Base-by-base conservation (phyloP, 2,797 vertebrate species). In the Melanotaenia nigrans region DNA sequence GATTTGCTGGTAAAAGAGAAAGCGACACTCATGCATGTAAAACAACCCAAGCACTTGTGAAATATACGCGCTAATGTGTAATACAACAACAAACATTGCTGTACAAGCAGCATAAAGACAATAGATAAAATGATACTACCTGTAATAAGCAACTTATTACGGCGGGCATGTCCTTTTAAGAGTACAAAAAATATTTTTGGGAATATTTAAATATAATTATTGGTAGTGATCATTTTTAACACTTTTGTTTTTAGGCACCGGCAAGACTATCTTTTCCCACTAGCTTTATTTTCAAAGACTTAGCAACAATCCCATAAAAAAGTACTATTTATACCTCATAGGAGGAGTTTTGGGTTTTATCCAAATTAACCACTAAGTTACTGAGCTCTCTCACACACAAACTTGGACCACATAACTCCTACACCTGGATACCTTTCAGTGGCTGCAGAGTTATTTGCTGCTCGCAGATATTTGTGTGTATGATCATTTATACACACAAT, bases 201-300 rank as follows among this genome's bases (percentile, higher is more conserved):
- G 24, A 38, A 33, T 53, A 64, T 3, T 20, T 45, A 6, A 45
- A 18, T 45, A 7, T 58, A 20, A 61, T 33, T 28, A 61, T 38
- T 65, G 28, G 13, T 38, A 28, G 33, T 36, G 28, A 16, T 14
- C n/a, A 49, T 33, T 25, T 71, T 51, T 8, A 58, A 69, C 32
- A 73, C 14, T 20, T 61, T 55, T 60, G 45, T 47, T 18, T 4
- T 72, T 71, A 78, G 73, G 65, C 68, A 84, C 51, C 59, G 36
- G 56, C 45, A 54, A 32, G 1, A 38, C 8, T 51, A 57, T 30
- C 20, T 65, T 12, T 60, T 61, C 32, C 30, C 35, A 59, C 56
- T 1, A 71, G 18, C 56, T 51, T 40, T 51, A 53, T 53, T n/a
- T 35, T 13, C 18, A 62, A 25, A 54, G 13, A 65, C 25, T 58